Conservation (phyloP, 2,113 vertebrate genomes). For the Ondatra zibethicus region DNA sequence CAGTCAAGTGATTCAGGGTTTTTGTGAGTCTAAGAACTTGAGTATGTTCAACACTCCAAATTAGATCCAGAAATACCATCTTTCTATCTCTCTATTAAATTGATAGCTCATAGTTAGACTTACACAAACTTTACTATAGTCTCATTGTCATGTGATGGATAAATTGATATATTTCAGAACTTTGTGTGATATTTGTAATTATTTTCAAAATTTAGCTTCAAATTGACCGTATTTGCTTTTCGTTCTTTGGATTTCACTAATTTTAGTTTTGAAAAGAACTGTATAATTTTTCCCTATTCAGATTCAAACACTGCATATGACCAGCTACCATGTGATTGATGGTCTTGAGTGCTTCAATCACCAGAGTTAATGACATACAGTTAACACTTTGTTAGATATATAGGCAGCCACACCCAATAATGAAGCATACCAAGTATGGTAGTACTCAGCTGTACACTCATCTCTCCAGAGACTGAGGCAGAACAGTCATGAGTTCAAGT, state of each 20-base stretch:
- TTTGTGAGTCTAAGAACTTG: conserved; percentile 68
- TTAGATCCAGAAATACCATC: conserved; percentile 74
- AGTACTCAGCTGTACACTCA: background rate
- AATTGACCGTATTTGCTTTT: conserved; percentile 28
- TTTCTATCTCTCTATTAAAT: conserved; percentile 63
- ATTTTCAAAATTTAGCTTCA: conserved; percentile 40
- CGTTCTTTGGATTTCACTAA: conserved; percentile 26
- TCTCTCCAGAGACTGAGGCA: background rate
- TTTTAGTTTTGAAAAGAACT: background rate
- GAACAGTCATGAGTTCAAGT: background rate
- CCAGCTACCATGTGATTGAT: background rate
- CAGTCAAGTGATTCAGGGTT: conserved; percentile 55
- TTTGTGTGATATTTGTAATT: conserved; percentile 58
- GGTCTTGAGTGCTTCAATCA: background rate
- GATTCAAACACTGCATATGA: conserved; percentile 40
- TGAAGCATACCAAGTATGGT: background rate
- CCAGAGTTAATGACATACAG: background rate
- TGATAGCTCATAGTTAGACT: conserved; percentile 56
- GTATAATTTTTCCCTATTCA: conserved; percentile 8
- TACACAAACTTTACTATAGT: conserved; percentile 53
- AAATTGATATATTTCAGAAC: conserved; percentile 39
- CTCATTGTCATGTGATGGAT: conserved; percentile 50
- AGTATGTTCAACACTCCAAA: conserved; percentile 52
- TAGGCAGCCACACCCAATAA: background rate
- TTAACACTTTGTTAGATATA: background rate